Conservation (phyloP, 2,888 invertebrate genomes). For the Carterocephalus palaemon region DNA sequence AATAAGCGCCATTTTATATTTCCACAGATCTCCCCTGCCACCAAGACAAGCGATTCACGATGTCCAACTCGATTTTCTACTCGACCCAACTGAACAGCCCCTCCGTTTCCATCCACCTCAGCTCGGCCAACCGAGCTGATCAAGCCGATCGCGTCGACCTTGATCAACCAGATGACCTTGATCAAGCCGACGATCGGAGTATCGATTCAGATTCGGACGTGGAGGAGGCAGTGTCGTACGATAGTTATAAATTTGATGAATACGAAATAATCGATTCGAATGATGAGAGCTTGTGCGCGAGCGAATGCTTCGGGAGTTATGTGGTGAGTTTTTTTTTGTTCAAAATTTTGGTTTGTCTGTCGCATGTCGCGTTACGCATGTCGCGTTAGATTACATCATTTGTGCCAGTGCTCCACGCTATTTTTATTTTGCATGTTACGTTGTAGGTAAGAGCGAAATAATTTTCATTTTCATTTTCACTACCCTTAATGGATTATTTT, state of each 20-base stretch:
- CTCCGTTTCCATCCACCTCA: background rate
- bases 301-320: constrained; percentile 37
- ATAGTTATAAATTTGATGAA: constrained; percentile 62
- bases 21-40: constrained; percentile 66
- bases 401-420: too few species aligned
- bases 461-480: too few species aligned
- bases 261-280: constrained; percentile 62
- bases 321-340: constrained; percentile 39
- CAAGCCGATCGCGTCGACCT: constrained; percentile 1
- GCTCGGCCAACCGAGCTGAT: background rate
- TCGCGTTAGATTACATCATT: too few species aligned
- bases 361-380: too few species aligned
- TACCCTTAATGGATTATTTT: too few species aligned
- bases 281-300: constrained; percentile 46
- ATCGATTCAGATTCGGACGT: constrained; percentile 45
- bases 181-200: constrained; percentile 25
- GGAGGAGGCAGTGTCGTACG: constrained; percentile 60
- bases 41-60: constrained; percentile 54
- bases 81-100: constrained; percentile 33
- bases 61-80: constrained; percentile 60
- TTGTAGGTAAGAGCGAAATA: too few species aligned
- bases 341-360: too few species aligned
- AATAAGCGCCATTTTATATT: too few species aligned
- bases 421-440: too few species aligned
- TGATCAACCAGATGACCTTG: constrained; percentile 6